Evolutionary conservation across 2,888 invertebrate genomes (phyloP), one percentile per base, ranked within the genome.

Genomic region (Uloborus plumipes): DNA sequence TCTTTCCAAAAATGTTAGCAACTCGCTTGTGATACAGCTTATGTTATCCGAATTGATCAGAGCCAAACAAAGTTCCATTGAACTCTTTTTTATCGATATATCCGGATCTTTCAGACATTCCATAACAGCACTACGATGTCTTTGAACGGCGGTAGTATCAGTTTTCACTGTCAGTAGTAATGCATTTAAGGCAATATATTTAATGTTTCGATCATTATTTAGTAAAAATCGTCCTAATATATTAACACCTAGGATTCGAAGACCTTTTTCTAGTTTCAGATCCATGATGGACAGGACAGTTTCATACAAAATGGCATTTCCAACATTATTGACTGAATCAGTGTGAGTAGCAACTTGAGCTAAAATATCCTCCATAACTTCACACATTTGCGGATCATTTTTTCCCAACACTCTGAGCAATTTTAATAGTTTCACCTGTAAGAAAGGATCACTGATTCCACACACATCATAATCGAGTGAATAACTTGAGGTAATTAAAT

Each of bases 401-500:
- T 94, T 94, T 59, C 99, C 99, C 85, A 99, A 91, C 89, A 99
- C 95, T 87, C 99, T 92, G 85, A 99, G 91, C 4, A 99, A 92
- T 86, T 97, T 94, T 86, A 99, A 91, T 87, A 99, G 97, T 93
- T 99, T 99, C 89, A 96, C 96, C 93, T 99, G 99, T 85, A 99
- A 92, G 91, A 99, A 99, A 64, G 99, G 99, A 91, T 99, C 99
- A 87, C 97, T 98, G 62, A 99, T 97, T 26, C 99, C 99, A 85
- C 97, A 97, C 62, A 99, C 99, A 90, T 99, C 99, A 89, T 99
- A 99, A 89, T 99, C 99, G 15, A 99, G 99, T 49, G 99, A 99
- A 90, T 99, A 99, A 47, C 99, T 99, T 74, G 98, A 97, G 91
- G 99, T 92, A 87, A 99, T 97, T 86, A 99, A 91, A 90, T 98